Conservation (phyloP, 2,797 vertebrate genomes). For the Oophaga sylvatica region DNA sequence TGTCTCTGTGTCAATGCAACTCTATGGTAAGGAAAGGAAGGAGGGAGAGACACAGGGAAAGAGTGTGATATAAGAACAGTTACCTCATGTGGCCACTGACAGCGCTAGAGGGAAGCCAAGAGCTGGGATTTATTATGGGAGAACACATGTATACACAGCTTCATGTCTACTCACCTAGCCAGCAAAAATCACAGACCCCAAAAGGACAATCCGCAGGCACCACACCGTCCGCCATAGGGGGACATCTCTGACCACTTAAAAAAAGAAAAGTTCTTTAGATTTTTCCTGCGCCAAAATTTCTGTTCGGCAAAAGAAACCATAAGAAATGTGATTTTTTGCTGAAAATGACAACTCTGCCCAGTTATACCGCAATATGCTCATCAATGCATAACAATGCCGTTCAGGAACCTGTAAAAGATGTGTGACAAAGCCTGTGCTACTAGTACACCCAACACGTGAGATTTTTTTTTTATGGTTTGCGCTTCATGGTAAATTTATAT, state of each 20-base stretch:
- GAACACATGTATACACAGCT: conserved; percentile 19
- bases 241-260: no score
- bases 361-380: neutral
- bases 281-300: neutral
- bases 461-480: no score
- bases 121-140: conserved; percentile 48
- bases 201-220: no score
- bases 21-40: conserved; percentile 62
- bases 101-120: conserved; percentile 42
- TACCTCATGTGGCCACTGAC: conserved; percentile 40
- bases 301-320: neutral
- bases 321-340: neutral
- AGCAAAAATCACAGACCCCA: neutral
- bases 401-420: neutral
- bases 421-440: neutral
- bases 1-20: conserved; percentile 63
- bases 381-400: neutral
- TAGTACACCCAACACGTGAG: no score
- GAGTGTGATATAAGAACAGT: conserved; percentile 30
- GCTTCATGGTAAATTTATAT: no score
- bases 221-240: neutral
- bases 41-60: conserved; percentile 57
- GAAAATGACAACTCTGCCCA: neutral
- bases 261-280: neutral
- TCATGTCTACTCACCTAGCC: neutral